These are phyloP conservation scores for Leuctra nigra DNA, from an alignment of 2,888 invertebrate species.

Conservation along the genomic window DNA sequence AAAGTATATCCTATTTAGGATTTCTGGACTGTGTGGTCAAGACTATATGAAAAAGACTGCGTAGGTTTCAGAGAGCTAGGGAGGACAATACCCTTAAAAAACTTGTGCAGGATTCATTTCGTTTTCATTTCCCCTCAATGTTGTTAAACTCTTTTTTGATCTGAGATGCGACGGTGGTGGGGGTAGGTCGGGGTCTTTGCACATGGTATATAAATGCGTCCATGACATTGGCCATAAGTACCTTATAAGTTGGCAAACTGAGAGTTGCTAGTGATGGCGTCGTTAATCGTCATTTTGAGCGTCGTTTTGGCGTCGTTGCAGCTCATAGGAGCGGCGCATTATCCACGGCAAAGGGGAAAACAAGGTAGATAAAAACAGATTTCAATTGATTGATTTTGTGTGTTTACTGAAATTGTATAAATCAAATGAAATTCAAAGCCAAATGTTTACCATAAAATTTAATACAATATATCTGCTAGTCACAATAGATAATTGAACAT, in stretches of 20 bases:
- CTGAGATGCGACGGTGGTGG: not conserved
- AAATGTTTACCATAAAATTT: no score
- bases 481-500: no score
- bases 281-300: not conserved
- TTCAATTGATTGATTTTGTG: no score
- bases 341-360: not conserved
- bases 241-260: not conserved
- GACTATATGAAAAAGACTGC: not conserved
- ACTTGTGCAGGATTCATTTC: not conserved
- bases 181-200: conserved; percentile 7
- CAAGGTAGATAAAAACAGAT: not conserved
- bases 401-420: no score
- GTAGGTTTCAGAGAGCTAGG: conserved; percentile 14
- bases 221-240: conserved; percentile 19
- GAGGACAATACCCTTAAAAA: conserved; percentile 18
- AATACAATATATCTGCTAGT: no score
- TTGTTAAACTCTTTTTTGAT: conserved; percentile 1
- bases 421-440: no score
- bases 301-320: not conserved
- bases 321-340: not conserved
- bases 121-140: not conserved
- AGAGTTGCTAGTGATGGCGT: not conserved
- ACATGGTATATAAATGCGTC: conserved; percentile 11
- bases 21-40: conserved; percentile 6
- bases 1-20: not conserved